These are phyloP conservation scores for Melanerpes formicivorus DNA, from an alignment of 2,113 vertebrate species.

Conservation along the genomic window DNA sequence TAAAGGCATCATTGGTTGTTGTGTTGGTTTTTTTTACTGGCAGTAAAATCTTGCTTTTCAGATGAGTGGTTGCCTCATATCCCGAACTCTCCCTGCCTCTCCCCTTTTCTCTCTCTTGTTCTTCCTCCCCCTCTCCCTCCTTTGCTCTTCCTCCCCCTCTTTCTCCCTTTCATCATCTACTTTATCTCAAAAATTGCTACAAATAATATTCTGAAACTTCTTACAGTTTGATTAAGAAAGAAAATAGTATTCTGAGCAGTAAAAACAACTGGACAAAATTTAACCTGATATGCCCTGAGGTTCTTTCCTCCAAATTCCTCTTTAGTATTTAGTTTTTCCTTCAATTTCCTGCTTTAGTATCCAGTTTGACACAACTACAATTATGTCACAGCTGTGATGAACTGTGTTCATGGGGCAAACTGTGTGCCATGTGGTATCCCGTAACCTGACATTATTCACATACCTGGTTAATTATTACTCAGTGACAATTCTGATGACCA, in stretches of 20 bases:
- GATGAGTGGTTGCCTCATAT: background rate
- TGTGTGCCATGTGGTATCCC: fast-evolving
- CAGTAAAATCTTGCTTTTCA: background rate
- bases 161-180: background rate
- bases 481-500: background rate
- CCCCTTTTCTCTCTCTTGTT: background rate
- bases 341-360: background rate
- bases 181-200: background rate
- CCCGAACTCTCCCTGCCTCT: too few species aligned
- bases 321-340: background rate
- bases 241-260: background rate
- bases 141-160: background rate
- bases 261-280: background rate
- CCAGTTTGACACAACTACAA: background rate
- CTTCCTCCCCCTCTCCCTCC: background rate
- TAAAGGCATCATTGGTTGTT: background rate
- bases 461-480: background rate
- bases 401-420: background rate
- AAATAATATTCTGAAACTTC: background rate
- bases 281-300: too few species aligned
- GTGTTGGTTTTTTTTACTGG: background rate
- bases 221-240: background rate
- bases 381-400: background rate
- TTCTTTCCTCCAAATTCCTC: background rate
- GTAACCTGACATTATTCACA: background rate